Percentiles rank a stretch among this genome's conserved stretches.
Evolutionary conservation across 2,888 invertebrate species (phyloP).

Genomic region (Argyresthia albistria): DNA sequence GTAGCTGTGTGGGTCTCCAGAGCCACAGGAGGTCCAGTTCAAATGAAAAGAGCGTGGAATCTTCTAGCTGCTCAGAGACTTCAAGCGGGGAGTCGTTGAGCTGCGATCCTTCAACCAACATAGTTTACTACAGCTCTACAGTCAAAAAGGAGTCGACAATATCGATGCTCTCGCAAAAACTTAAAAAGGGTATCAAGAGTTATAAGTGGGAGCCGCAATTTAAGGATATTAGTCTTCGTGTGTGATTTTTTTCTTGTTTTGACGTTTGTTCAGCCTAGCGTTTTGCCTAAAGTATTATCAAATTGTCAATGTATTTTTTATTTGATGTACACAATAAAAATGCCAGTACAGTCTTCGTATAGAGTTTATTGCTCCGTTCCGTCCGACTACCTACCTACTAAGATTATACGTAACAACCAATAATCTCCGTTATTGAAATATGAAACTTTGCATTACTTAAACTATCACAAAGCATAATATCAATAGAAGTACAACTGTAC

Average conservation of each 20-base stretch:
- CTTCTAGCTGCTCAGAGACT: slow-evolving; percentile 39
- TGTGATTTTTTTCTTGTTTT: slow-evolving; percentile 17
- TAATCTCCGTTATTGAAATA: no score
- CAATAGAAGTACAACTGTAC: no score
- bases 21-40: slow-evolving; percentile 36
- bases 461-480: no score
- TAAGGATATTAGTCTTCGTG: slow-evolving; percentile 45
- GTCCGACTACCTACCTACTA: no score
- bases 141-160: slow-evolving; percentile 29
- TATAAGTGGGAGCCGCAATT: slow-evolving; percentile 56
- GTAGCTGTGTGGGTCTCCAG: slow-evolving; percentile 44
- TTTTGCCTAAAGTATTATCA: no score
- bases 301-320: no score
- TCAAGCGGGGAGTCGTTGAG: slow-evolving; percentile 22
- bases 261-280: no score
- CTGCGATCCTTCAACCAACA: slow-evolving; percentile 38
- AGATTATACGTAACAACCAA: no score
- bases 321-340: no score
- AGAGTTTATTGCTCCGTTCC: no score
- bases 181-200: slow-evolving; percentile 5
- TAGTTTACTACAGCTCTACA: slow-evolving; percentile 21
- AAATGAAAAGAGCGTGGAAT: slow-evolving; percentile 39
- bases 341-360: no score
- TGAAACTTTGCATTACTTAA: no score
- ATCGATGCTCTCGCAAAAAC: not conserved